Percentiles rank a stretch among this genome's conserved stretches.
Conservation (phyloP, 2,888 invertebrate species). For the Heteromyza rotundicornis region DNA sequence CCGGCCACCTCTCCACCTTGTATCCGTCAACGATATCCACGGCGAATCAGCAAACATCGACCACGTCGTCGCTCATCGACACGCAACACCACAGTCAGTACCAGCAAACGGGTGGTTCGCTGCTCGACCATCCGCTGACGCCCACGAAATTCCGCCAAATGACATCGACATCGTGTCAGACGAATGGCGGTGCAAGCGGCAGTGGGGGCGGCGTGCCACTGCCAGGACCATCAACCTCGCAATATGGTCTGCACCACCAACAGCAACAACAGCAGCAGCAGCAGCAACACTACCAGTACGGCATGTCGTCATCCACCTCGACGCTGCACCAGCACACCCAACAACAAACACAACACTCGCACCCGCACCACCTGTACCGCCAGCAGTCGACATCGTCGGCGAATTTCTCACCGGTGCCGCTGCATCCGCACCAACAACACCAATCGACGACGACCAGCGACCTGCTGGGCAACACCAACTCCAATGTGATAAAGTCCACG, state of each 20-base stretch:
- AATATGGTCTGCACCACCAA: constrained; percentile 26
- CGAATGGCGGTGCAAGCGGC: constrained; percentile 49
- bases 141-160: constrained; percentile 60
- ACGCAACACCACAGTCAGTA: constrained; percentile 60
- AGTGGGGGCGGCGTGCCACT: constrained; percentile 27
- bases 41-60: constrained; percentile 59
- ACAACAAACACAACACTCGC: constrained; percentile 38
- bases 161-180: constrained; percentile 60
- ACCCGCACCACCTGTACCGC: constrained; percentile 51
- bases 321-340: constrained; percentile 42
- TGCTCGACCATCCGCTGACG: constrained; percentile 61
- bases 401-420: constrained; percentile 59
- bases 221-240: constrained; percentile 37
- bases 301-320: constrained; percentile 49
- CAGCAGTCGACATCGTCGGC: constrained; percentile 61
- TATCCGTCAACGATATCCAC: constrained; percentile 59
- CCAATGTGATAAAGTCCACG: constrained; percentile 62
- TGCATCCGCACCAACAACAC: constrained; percentile 60
- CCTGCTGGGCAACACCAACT: constrained; percentile 55
- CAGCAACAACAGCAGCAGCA: constrained; percentile 22
- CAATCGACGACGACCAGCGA: constrained; percentile 62
- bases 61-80: constrained; percentile 59
- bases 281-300: constrained; percentile 29
- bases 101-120: constrained; percentile 60
- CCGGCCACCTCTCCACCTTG: constrained; percentile 52